Base-by-base conservation (phyloP, 2,888 invertebrate species). In the Sarcophaga rosellei region DNA sequence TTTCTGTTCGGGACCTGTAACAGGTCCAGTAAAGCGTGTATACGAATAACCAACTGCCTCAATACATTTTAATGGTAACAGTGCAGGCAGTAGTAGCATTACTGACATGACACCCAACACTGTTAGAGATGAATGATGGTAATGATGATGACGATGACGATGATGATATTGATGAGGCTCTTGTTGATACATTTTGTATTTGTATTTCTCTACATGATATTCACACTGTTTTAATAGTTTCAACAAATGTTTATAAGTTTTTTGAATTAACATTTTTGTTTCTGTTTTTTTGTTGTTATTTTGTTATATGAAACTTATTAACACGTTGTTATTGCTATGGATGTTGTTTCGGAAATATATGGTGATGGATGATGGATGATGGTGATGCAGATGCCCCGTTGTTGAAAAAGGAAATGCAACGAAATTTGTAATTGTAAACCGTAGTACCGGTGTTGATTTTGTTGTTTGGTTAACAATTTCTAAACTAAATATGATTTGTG, bases 1-100 rank as follows among this genome's bases (percentile, higher is more conserved):
- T 90, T 92, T 90, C 74, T 90, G 91, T 90, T 93, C 93, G n/a
- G 93, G 93, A 79, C 96, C 96, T 90, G 95, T 96, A 44, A 96
- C 96, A 23, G 96, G 96, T 11, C 96, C 96, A 90, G 95, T 95
- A 92, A 96, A 96, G 88, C 95, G 95, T 90, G 95, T 95, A 92
- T 95, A 96, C 8, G 96, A 96, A 90, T 95, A 96, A 70, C 96
- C 95, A 53, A 95, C 90, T 21, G 92, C 92, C 35, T 89, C 89
- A 76, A 83, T 66, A 86, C 82, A 68, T 53, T 61, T 72, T 72
- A 81, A 79, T 47, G 88, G 81, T 70, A 88, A 80, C 63, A 88
- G 47, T 25, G 83, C n/a, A 59, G 83, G n/a, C 44, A 70, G 17
- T 20, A 70, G 11, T 20, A 70, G 11, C 66, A 76, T 21, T 66